These are phyloP conservation scores for Nasonia giraulti DNA, from an alignment of 1,140 invertebrate genomes.

Conservation along the genomic window DNA sequence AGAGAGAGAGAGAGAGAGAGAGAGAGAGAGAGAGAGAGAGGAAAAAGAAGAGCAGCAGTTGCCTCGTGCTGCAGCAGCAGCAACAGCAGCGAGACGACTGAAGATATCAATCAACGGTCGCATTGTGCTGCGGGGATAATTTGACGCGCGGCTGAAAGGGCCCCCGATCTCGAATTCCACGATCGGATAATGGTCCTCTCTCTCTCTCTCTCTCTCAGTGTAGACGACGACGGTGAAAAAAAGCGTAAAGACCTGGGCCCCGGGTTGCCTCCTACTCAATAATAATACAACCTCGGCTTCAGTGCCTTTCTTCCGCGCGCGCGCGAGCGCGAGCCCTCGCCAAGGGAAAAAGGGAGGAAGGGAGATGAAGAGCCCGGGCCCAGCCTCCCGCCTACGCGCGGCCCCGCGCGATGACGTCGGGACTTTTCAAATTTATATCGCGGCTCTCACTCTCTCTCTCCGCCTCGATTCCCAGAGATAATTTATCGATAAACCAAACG, in stretches of 20 bases:
- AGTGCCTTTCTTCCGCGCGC: neutral
- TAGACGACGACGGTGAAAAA: constrained; percentile 36
- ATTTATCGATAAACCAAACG: constrained; percentile 53
- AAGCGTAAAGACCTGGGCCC: constrained; percentile 1
- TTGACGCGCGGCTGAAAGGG: constrained; percentile 60
- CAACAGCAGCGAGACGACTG: constrained; percentile 51
- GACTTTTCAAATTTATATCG: constrained; percentile 49
- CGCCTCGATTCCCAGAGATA: constrained; percentile 26
- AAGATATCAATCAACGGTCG: constrained; percentile 61
- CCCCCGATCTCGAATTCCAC: constrained; percentile 58
- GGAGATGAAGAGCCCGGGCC: constrained; percentile 17
- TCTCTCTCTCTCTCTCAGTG: constrained; percentile 12
- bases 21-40: constrained; percentile 27
- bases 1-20: constrained; percentile 31
- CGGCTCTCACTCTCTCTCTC: neutral
- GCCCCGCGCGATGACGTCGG: constrained; percentile 43
- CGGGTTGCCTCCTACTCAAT: constrained; percentile 56
- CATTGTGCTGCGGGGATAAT: constrained; percentile 60
- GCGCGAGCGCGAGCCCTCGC: neutral
- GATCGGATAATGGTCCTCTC: constrained; percentile 56
- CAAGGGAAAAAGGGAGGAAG: constrained; percentile 15
- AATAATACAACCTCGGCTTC: constrained; percentile 48
- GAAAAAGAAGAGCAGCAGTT: constrained; percentile 40
- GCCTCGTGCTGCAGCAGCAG: constrained; percentile 43
- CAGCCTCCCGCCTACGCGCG: constrained; percentile 43